Conservation (phyloP, 2,113 vertebrate species). For the Melanerpes formicivorus region DNA sequence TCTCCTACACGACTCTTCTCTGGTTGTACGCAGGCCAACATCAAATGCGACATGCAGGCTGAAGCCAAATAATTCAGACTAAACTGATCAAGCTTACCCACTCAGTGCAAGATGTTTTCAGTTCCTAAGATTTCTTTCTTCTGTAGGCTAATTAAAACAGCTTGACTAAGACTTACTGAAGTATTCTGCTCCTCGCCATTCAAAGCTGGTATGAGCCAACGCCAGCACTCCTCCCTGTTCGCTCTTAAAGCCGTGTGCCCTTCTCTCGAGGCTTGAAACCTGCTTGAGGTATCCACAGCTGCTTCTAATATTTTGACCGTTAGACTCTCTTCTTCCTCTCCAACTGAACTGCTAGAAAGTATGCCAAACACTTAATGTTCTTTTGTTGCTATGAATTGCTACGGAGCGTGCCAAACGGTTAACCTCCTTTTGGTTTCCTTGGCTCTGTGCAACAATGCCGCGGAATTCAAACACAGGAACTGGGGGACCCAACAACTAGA, state of each 20-base stretch:
- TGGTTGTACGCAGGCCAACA: slow-evolving; percentile 58
- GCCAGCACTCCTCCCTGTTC: slow-evolving; percentile 22
- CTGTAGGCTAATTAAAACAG: slow-evolving; percentile 75
- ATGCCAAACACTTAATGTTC: slow-evolving; percentile 39
- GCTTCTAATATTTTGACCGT: slow-evolving; percentile 75
- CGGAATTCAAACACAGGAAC: slow-evolving; percentile 40
- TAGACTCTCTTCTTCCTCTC: slow-evolving; percentile 69
- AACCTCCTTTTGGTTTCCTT: slow-evolving; percentile 36
- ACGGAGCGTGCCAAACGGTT: slow-evolving; percentile 30
- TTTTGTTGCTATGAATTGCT: slow-evolving; percentile 33
- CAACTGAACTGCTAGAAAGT: slow-evolving; percentile 53
- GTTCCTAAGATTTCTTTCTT: slow-evolving; percentile 61
- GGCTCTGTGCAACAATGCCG: slow-evolving; percentile 27
- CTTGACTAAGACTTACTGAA: slow-evolving; percentile 73
- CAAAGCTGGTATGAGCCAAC: slow-evolving; percentile 28
- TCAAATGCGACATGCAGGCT: slow-evolving; percentile 49
- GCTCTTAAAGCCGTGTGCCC: slow-evolving; percentile 62
- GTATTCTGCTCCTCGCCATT: slow-evolving; percentile 70
- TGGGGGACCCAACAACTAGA: slow-evolving; percentile 3
- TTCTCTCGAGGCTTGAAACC: slow-evolving; percentile 73
- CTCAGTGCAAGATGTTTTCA: slow-evolving; percentile 70
- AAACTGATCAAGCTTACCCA: slow-evolving; percentile 65
- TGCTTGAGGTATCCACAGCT: slow-evolving; percentile 79
- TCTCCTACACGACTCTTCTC: slow-evolving; percentile 54
- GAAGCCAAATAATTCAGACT: slow-evolving; percentile 67